phyloP scores from a whole-genome alignment of 2,888 invertebrate genomes.

The Endotricha flammealis region DNA sequence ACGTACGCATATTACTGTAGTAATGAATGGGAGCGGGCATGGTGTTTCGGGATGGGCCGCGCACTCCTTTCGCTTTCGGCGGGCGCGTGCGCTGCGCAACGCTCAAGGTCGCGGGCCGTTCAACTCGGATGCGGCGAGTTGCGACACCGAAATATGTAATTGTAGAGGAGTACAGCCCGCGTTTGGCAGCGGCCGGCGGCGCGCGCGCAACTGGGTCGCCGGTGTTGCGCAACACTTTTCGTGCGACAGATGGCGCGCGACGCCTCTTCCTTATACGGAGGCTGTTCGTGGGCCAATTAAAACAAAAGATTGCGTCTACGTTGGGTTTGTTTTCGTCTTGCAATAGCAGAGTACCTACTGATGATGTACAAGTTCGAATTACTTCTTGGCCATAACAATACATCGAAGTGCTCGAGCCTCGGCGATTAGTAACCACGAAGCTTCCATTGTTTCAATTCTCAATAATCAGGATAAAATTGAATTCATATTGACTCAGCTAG shows the following conservation, averaged over 20 bases:
- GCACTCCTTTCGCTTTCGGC: conserved; percentile 71
- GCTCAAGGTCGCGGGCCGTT: conserved; percentile 76
- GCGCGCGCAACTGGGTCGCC: conserved; percentile 67
- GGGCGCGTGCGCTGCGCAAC: conserved; percentile 64
- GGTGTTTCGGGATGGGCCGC: conserved; percentile 47
- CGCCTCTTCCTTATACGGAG: conserved; percentile 65
- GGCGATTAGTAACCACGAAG: too few relatives aligned
- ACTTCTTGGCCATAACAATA: too few relatives aligned
- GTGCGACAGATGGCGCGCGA: conserved; percentile 69
- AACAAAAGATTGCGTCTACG: conserved; percentile 26
- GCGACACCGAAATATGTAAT: conserved; percentile 77
- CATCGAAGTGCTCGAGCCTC: too few relatives aligned
- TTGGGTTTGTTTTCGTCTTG: too few relatives aligned
- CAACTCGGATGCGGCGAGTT: conserved; percentile 76
- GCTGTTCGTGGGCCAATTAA: conserved; percentile 22
- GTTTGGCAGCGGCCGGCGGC: conserved; percentile 74
- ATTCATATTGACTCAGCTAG: too few relatives aligned
- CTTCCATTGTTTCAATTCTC: too few relatives aligned
- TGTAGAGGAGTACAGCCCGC: conserved; percentile 70
- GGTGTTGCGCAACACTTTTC: conserved; percentile 62
- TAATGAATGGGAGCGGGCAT: conserved; percentile 24
- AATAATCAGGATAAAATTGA: too few relatives aligned
- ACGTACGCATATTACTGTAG: conserved; percentile 49
- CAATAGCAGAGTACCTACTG: too few relatives aligned
- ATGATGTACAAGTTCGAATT: too few relatives aligned